phyloP scores from a whole-genome alignment of 2,888 invertebrate genomes.

The Mesorhabditis spiculigera region DNA sequence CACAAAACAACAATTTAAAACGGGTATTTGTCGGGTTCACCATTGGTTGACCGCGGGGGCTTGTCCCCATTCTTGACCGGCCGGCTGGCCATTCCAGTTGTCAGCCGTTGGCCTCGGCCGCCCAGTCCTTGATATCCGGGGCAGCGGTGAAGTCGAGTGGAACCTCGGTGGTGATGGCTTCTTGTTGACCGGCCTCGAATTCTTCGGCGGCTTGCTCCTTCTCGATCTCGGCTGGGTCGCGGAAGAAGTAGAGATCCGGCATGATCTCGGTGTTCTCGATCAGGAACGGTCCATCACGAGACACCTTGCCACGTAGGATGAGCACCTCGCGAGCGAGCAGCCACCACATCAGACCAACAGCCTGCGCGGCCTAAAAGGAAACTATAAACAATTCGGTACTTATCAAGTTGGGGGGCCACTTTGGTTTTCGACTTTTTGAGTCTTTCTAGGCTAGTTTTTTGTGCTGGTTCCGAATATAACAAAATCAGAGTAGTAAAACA shows the following conservation, averaged over 20 bases:
- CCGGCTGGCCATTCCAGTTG: conserved; percentile 23
- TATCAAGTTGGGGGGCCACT: too few species aligned
- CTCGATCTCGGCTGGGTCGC: conserved; percentile 71
- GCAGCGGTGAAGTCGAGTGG: background rate
- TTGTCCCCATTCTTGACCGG: conserved; percentile 25
- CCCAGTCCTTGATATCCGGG: conserved; percentile 21
- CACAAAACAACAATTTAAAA: too few species aligned
- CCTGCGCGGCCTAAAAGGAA: conserved; percentile 73
- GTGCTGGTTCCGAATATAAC: too few species aligned
- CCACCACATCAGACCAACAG: conserved; percentile 99
- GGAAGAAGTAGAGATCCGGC: conserved; percentile 97
- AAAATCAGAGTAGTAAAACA: too few species aligned
- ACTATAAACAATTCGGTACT: too few species aligned
- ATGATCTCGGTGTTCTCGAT: conserved; percentile 69
- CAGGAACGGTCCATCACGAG: conserved; percentile 77
- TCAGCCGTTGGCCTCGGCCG: conserved; percentile 23
- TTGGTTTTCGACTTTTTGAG: too few species aligned
- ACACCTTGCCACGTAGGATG: conserved; percentile 82
- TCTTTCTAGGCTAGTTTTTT: too few species aligned
- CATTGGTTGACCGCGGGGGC: conserved; percentile 26
- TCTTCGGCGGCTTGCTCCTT: conserved; percentile 33
- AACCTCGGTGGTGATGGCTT: conserved; percentile 8
- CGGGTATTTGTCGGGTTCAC: conserved; percentile 12
- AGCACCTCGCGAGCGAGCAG: conserved; percentile 87
- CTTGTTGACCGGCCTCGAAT: conserved; percentile 13